These are phyloP conservation scores for Temnothorax curvispinosus DNA, from an alignment of 1,140 invertebrate genomes.

Conservation along the genomic window DNA sequence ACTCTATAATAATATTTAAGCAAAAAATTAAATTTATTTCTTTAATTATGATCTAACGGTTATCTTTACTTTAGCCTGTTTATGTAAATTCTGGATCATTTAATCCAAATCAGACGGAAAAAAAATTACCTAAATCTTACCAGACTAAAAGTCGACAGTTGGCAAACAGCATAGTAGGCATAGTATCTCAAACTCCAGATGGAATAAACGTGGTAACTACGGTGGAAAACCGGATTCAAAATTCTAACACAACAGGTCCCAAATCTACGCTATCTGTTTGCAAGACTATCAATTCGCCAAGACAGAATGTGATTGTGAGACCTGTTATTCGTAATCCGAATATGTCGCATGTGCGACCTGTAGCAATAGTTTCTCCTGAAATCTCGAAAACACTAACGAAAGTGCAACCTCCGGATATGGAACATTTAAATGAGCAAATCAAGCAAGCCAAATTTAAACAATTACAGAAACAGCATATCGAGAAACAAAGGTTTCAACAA, in stretches of 20 bases:
- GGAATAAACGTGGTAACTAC: conserved; percentile 49
- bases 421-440: conserved; percentile 78
- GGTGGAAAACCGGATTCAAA: conserved; percentile 48
- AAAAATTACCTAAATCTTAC: conserved; percentile 40
- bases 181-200: conserved; percentile 37
- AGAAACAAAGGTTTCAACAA: conserved; percentile 52
- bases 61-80: conserved; percentile 46
- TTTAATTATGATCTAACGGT: conserved; percentile 21
- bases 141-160: conserved; percentile 59
- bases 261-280: conserved; percentile 49
- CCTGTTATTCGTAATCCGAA: conserved; percentile 41
- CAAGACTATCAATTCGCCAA: conserved; percentile 52
- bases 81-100: conserved; percentile 48
- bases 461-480: conserved; percentile 55
- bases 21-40: neutral
- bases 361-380: conserved; percentile 59
- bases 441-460: conserved; percentile 76
- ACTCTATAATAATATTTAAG: conserved; percentile 20
- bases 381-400: conserved; percentile 60
- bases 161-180: conserved; percentile 43
- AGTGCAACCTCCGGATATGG: conserved; percentile 74
- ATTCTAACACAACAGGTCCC: conserved; percentile 43
- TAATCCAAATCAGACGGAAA: conserved; percentile 43
- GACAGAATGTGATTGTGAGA: conserved; percentile 62
- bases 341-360: conserved; percentile 39